Evolutionary conservation across 2,888 invertebrate species (phyloP), one percentile per base, ranked within the genome.

Genomic region (Drosophila formosana): DNA sequence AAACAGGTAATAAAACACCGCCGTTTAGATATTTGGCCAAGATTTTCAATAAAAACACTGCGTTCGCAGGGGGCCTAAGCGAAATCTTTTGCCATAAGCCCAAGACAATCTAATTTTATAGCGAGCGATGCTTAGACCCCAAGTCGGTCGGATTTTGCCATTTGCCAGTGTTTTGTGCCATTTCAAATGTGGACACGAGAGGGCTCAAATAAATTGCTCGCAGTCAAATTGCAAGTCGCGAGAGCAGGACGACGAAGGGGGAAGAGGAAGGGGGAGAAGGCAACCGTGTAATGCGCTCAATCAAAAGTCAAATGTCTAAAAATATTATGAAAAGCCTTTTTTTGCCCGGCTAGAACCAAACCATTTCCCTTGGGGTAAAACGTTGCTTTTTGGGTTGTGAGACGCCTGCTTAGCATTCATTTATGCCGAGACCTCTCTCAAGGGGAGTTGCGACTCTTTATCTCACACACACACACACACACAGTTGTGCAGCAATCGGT

Each of bases 301-400:
- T 85, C 85, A 85, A 88, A 85, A 85, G 85, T 89, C 85, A 85
- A 85, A 85, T 89, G 85, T 85, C 85, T 88, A 89, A 89, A 85
- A 85, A 85, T 85, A 85, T 85, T 85, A 85, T 85, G 89, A 85
- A 89, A 89, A 89, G 85, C 86, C 85, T 73, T 80, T 86, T 86
- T 81, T 80, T 64, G 53, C 13, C 41, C 23, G 3, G 55, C 58
- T 18, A 18, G 18, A 18, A 18, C 18, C 37, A 34, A 37, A 7
- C 37, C 55, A 61, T 43, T 43, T 72, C 80, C 80, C 80, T 72
- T 51, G 76, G 61, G 72, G 32, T 47, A 41, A 39, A 32, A 13
- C 23, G 25, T 57, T 46, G 18, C 41, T 43, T 34, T 66, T 23
- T 34, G 18, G 32, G 49, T 64, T 51, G 55, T 56, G 53, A 68